Base-by-base conservation (phyloP, 2,797 vertebrate genomes). In the Crax fasciolata region DNA sequence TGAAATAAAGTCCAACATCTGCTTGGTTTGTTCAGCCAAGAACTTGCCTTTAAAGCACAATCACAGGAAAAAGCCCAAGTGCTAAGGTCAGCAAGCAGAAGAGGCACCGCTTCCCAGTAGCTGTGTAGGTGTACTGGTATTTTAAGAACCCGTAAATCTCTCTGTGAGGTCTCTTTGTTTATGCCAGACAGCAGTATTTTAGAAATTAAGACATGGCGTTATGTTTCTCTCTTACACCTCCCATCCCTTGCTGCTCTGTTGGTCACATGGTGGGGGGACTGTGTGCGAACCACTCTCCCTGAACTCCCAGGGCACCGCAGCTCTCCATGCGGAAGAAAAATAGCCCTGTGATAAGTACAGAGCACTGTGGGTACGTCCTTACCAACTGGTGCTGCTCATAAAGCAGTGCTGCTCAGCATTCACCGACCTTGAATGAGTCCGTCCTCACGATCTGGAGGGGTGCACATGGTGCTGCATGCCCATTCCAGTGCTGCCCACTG, bases 21-120 rank as follows among this genome's bases (percentile, higher is more conserved):
- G 67, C 78, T 92, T 71, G 71, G 48, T 77, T 84, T 90, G 25
- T 44, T 92, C 73, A 95, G 96, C 91, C 87, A 95, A 93, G 70
- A 92, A 63, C 46, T 94, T 85, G 59, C 68, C 84, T 94, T 93
- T 89, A 72, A 90, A 93, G 66, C 48, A 79, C 65, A 65, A 76
- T 55, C 89, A 14, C 55, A 95, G 62, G 84, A 90, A 94, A 43
- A 88, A 84, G 35, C 48, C 63, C 57, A 77, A 84, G 38, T 66
- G 32, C 68, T 70, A 32, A 80, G 92, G 91, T 87, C 93, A 90
- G 91, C 41, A 57, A 92, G 49, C 84, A 86, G 78, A 28, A 48
- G 67, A 86, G 48, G 17, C 65, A 46, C 68, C 46, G 18, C 84
- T 84, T 73, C 66, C 58, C 86, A 35, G 77, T n/a, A 52, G 55